These are phyloP conservation scores for Hydractinia echinata DNA, from an alignment of 30 jellyfish, hydroid and myxozoan species.

Conservation along the genomic window DNA sequence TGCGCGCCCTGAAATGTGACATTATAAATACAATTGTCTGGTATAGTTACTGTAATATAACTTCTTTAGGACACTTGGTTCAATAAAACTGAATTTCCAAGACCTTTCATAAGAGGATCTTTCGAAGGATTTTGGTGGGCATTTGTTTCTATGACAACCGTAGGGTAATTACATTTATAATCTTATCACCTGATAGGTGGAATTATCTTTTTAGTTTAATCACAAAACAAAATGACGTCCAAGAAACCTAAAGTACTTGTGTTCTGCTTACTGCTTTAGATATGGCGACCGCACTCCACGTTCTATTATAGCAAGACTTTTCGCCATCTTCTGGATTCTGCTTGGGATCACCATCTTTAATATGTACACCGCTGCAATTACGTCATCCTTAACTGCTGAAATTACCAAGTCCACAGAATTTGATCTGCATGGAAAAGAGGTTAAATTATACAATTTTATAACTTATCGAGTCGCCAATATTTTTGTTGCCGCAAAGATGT, in stretches of 20 bases:
- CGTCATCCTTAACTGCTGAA: not conserved
- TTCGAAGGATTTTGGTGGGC: slow-evolving; percentile 22
- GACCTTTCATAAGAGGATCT: slow-evolving; percentile 6
- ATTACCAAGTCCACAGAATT: not conserved
- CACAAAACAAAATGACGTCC: no score
- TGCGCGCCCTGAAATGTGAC: not conserved
- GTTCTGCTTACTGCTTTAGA: not conserved
- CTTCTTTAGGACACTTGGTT: slow-evolving; percentile 2
- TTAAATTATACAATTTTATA: no score
- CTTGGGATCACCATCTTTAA: slow-evolving; percentile 2
- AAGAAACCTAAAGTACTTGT: no score
- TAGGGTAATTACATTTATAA: not conserved
- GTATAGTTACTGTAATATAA: not conserved
- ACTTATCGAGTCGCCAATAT: no score
- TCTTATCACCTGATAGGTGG: not conserved
- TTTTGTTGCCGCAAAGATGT: no score
- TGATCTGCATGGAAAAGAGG: not conserved
- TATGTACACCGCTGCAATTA: slow-evolving; percentile 13
- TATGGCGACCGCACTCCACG: slow-evolving; percentile 17
- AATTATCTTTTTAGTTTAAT: not conserved
- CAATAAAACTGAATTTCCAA: not conserved
- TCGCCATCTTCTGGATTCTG: slow-evolving; percentile 1
- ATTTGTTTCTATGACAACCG: slow-evolving; percentile 18
- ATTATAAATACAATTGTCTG: not conserved
- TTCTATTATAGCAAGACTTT: not conserved